Base-by-base conservation (phyloP, 2,797 vertebrate species). In the Huso huso region DNA sequence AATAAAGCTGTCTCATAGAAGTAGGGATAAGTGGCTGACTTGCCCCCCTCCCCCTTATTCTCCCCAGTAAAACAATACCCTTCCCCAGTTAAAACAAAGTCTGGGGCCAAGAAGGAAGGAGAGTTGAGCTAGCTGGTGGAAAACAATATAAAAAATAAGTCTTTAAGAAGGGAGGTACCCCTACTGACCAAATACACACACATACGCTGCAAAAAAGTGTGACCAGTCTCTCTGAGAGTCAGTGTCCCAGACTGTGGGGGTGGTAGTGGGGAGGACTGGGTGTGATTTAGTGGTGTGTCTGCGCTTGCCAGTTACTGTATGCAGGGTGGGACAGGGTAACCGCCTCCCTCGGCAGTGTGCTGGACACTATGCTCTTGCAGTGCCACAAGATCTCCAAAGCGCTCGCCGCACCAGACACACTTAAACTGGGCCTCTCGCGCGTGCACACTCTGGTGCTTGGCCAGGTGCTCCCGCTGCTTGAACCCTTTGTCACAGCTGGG, bases 281-380 rank as follows among this genome's bases (percentile, higher is more conserved):
- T 7, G 50, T 18, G 62, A 8, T 10, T 53, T 11, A 52, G 48
- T 51, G 51, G 68, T 59, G 10, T 5, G 9, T 15, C 10, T 5
- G 3, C 23, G 23, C 23, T 37, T 4, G 48, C 65, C 7, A 13
- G 13, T 67, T 74, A 89, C 11, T 90, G 94, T 80, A 97, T 86
- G 79, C 95, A 96, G 64, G 95, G 87, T 0, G 93, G 81, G 69
- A 94, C 95, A 1, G 92, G 87, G 84, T 95, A 99, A 10, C 90
- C 86, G 0, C 92, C 90, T 0, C 94, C 90, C 61, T 98, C 94
- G 0, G 93, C 89, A 0, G 95, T 95, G 82, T 99, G 96, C 83
- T 97, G 95, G 6, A 94, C 91, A 0, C 95, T 98, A 84, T 99
- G 96, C 76, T 98, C 96, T 89, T 99, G 96, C 77, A 99, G 84